Percentiles rank a stretch among this genome's conserved stretches.
Evolutionary conservation across 2,113 vertebrate species (phyloP).

Genomic region (Cyprinus carpio): DNA sequence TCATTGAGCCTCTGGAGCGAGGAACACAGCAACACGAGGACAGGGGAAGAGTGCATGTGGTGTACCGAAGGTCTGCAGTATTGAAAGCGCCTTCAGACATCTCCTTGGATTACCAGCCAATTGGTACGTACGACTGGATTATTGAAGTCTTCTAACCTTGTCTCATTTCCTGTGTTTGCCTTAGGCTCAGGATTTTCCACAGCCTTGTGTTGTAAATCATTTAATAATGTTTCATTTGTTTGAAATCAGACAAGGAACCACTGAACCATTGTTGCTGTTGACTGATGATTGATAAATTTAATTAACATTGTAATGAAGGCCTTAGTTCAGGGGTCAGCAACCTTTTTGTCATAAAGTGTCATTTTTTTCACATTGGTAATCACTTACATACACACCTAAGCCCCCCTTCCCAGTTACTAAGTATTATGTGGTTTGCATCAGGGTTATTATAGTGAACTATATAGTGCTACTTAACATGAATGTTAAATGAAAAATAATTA

Average conservation of each 20-base stretch:
- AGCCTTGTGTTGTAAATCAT: not conserved
- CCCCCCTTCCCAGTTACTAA: no score
- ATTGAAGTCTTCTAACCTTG: not conserved
- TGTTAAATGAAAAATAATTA: no score
- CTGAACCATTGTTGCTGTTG: not conserved
- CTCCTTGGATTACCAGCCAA: slow-evolving; percentile 74
- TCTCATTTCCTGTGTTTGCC: no score
- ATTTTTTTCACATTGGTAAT: not conserved
- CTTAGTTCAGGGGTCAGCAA: no score
- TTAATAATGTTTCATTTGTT: not conserved
- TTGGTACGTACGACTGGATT: slow-evolving; percentile 62
- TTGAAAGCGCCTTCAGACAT: slow-evolving; percentile 62
- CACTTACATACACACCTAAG: not conserved
- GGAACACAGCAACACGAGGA: slow-evolving; percentile 91
- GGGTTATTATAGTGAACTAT: no score
- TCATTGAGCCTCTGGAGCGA: slow-evolving; percentile 95
- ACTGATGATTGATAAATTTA: not conserved
- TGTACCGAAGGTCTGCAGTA: slow-evolving; percentile 89
- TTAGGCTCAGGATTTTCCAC: not conserved
- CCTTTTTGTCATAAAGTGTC: not conserved
- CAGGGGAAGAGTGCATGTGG: slow-evolving; percentile 87
- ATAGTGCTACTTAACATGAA: no score
- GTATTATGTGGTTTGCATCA: no score
- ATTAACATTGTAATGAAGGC: not conserved
- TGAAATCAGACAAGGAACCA: not conserved